Conservation (phyloP, 2,797 vertebrate species). For the Nannoperca australis region DNA sequence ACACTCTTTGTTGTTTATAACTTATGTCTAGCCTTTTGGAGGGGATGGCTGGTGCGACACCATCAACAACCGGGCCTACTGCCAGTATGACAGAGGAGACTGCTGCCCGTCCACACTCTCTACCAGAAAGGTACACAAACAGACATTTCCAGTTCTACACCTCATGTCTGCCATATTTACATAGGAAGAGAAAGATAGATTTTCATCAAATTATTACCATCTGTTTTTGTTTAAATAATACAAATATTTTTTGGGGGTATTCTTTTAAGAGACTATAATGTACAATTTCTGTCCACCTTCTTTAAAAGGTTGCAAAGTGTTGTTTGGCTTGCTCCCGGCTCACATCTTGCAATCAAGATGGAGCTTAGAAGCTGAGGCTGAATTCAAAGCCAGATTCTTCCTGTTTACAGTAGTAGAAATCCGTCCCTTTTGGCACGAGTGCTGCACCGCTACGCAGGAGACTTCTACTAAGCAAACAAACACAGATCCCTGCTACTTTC, state of each 20-base stretch:
- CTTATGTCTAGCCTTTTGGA: slow-evolving; percentile 90
- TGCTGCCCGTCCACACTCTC: slow-evolving; percentile 98
- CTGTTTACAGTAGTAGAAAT: slow-evolving; percentile 75
- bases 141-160: slow-evolving; percentile 24
- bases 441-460: slow-evolving; percentile 62
- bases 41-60: slow-evolving; percentile 98
- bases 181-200: not conserved
- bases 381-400: slow-evolving; percentile 59
- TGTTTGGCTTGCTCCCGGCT: slow-evolving; percentile 12
- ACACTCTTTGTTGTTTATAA: slow-evolving; percentile 56
- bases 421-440: slow-evolving; percentile 62
- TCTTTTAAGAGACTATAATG: slow-evolving; percentile 4
- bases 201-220: slow-evolving; percentile 20
- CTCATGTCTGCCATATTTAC: slow-evolving; percentile 13
- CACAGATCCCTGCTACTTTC: slow-evolving; percentile 68
- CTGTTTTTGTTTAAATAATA: slow-evolving; percentile 15
- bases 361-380: slow-evolving; percentile 51
- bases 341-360: slow-evolving; percentile 42
- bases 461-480: slow-evolving; percentile 76
- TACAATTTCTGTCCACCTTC: not conserved
- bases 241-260: not conserved
- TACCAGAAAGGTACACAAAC: slow-evolving; percentile 91
- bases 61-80: slow-evolving; percentile 97
- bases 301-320: slow-evolving; percentile 36
- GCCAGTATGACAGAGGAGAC: slow-evolving; percentile 97